Conservation (phyloP, 2,113 vertebrate species). For the Coryphaenoides rupestris region DNA sequence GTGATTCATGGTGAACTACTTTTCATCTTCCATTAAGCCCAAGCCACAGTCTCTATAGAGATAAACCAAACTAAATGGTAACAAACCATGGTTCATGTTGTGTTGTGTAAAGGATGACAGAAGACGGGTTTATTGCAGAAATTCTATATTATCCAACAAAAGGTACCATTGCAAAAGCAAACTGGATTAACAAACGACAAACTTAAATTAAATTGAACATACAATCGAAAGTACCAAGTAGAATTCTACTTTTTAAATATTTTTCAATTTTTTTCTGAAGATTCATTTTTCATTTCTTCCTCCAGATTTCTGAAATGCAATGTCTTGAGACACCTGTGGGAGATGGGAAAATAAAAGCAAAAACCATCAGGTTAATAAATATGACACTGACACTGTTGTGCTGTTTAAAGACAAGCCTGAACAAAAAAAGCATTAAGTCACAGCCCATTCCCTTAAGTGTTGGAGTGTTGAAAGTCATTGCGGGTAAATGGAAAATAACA, state of each 20-base stretch:
- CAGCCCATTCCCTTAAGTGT: no score
- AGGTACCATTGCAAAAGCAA: slow-evolving; percentile 48
- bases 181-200: slow-evolving; percentile 40
- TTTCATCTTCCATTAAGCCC: no score
- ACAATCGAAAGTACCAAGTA: slow-evolving; percentile 15
- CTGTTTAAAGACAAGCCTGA: not conserved
- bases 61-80: not conserved
- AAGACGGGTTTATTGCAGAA: slow-evolving; percentile 60
- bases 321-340: not conserved
- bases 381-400: no score
- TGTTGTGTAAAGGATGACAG: not conserved
- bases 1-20: no score
- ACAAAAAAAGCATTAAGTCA: no score
- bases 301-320: no score
- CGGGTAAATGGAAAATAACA: no score
- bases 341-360: not conserved
- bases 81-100: not conserved
- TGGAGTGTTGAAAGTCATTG: no score
- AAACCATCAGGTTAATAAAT: not conserved
- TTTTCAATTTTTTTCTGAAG: slow-evolving; percentile 7
- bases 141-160: slow-evolving; percentile 62
- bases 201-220: slow-evolving; percentile 4
- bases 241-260: slow-evolving; percentile 2
- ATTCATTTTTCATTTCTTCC: not conserved
- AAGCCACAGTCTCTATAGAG: no score